Evolutionary conservation across 1,140 invertebrate species (phyloP).

Genomic region (Hylyphantes graminicola): DNA sequence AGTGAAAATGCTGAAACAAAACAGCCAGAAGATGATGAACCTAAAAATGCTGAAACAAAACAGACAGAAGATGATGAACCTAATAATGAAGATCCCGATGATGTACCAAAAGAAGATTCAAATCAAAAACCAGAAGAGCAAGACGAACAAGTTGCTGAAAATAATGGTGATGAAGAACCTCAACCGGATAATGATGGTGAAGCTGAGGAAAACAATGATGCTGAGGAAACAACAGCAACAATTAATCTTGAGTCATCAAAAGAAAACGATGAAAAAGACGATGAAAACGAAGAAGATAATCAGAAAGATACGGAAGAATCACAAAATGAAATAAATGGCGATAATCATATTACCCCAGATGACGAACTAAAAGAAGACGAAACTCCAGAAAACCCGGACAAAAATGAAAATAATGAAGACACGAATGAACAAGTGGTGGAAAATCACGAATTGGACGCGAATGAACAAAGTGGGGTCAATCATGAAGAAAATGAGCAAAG

Average conservation of each 20-base stretch:
- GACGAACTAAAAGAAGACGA: background rate
- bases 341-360: background rate
- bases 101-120: background rate
- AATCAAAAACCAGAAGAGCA: background rate
- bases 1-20: background rate
- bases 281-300: slow-evolving; percentile 2
- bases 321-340: background rate
- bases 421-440: slow-evolving; percentile 10
- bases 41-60: background rate
- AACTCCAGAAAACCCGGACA: background rate
- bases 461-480: slow-evolving; percentile 13
- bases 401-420: slow-evolving; percentile 8
- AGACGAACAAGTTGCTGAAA: too few species aligned
- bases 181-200: too few species aligned
- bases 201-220: background rate
- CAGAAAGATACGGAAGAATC: background rate
- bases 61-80: too few species aligned
- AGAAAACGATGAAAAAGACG: slow-evolving; percentile 1
- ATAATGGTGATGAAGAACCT: too few species aligned
- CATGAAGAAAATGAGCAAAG: slow-evolving; percentile 21
- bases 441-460: slow-evolving; percentile 5
- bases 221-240: background rate
- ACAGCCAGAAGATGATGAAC: background rate
- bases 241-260: background rate
- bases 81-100: background rate